Conservation (phyloP, 2,888 invertebrate genomes). For the Pharmacophagus antenor region DNA sequence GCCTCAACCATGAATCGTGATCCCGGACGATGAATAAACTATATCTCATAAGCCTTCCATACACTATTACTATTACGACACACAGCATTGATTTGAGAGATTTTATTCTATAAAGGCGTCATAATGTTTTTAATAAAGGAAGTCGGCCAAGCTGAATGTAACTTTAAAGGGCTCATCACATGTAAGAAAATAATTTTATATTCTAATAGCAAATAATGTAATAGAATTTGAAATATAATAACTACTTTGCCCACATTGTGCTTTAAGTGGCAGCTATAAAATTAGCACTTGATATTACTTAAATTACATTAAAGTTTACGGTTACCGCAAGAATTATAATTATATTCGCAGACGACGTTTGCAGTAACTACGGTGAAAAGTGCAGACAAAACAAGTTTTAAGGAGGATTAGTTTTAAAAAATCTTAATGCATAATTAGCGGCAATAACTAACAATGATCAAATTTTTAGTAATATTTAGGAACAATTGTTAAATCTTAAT, state of each 20-base stretch:
- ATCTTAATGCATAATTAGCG: no score
- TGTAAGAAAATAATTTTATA: conserved; percentile 2
- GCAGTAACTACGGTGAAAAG: not conserved
- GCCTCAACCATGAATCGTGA: conserved; percentile 45
- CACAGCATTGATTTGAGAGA: conserved; percentile 45
- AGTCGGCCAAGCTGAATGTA: conserved; percentile 34
- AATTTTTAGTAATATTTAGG: no score
- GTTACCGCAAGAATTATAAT: no score
- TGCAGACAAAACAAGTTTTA: not conserved
- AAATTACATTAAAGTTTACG: not conserved
- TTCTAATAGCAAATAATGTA: conserved; percentile 8
- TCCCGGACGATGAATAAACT: conserved; percentile 47
- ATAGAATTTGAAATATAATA: conserved; percentile 8
- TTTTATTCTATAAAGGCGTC: conserved; percentile 49
- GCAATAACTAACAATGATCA: no score
- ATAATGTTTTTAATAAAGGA: conserved; percentile 49
- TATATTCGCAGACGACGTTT: not conserved
- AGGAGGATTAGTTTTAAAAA: no score
- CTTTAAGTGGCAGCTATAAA: conserved; percentile 8
- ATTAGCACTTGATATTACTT: not conserved
- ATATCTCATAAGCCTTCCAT: conserved; percentile 52
- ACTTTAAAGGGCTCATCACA: conserved; percentile 27
- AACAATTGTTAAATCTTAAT: no score
- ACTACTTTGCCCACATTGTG: not conserved
- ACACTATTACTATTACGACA: conserved; percentile 50